Conservation (phyloP, 2,113 vertebrate species). For the Erythrocebus patas region DNA sequence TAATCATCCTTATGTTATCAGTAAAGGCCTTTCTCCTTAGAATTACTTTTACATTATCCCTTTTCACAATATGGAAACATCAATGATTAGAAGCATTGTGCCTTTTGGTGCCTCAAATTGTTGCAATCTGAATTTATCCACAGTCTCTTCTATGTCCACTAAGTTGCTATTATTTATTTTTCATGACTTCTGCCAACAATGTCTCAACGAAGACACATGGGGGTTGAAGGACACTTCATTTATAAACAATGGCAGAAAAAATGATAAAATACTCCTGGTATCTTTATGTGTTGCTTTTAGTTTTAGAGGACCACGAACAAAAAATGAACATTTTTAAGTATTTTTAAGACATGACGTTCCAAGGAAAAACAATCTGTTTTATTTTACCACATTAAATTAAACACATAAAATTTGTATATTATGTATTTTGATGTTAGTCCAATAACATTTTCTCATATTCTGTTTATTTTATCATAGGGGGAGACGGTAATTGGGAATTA, state of each 20-base stretch:
- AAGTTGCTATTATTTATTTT: neutral
- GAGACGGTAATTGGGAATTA: neutral
- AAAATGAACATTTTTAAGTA: neutral
- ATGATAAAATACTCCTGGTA: neutral
- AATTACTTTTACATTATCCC: neutral
- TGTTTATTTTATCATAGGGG: neutral
- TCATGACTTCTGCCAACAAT: neutral
- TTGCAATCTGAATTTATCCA: neutral
- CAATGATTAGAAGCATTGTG: fast-evolving
- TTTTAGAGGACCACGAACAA: neutral
- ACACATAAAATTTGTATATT: neutral
- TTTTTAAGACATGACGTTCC: neutral
- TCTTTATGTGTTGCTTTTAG: neutral
- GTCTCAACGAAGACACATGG: neutral
- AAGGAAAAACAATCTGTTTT: neutral
- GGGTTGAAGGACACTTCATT: neutral
- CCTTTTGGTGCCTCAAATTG: fast-evolving
- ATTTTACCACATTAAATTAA: neutral
- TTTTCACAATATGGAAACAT: neutral
- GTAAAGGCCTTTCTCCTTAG: neutral
- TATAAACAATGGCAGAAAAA: neutral
- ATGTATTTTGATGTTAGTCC: neutral
- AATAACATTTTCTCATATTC: neutral
- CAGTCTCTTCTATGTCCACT: fast-evolving
- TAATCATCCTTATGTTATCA: neutral